Evolutionary conservation across 1,140 invertebrate genomes (phyloP).

Genomic region (Muscidifurax raptorellus): DNA sequence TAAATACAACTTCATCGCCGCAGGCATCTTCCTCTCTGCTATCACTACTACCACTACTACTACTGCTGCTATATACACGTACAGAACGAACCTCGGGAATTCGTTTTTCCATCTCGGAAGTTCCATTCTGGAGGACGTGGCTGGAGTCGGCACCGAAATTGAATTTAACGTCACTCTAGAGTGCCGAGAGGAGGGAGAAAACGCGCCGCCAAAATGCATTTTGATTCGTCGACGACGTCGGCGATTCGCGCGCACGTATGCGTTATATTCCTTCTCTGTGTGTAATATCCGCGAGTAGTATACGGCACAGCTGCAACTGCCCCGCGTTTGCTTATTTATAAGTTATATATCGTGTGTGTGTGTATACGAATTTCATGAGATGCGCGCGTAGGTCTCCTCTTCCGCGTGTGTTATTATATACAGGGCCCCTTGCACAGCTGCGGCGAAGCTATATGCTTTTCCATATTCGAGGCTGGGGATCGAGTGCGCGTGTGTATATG

Average conservation of each 20-base stretch:
- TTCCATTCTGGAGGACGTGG: conserved; percentile 1
- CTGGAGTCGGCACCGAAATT: neutral
- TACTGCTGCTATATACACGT: neutral
- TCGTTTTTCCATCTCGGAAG: conserved; percentile 20
- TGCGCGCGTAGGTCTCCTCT: neutral
- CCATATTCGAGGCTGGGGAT: no score
- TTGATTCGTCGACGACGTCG: conserved; percentile 12
- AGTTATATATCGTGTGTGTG: neutral
- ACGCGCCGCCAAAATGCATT: neutral
- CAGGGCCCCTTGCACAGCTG: neutral
- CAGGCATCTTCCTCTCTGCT: neutral
- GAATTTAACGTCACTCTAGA: conserved; percentile 1
- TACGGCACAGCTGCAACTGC: neutral
- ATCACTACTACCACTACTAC: neutral
- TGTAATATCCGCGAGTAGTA: neutral
- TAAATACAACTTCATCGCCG: conserved; percentile 20
- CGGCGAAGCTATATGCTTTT: neutral
- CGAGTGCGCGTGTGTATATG: neutral
- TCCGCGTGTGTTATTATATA: neutral
- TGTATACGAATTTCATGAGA: conserved; percentile 35
- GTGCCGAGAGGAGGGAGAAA: neutral
- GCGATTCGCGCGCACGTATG: neutral
- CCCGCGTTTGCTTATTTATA: conserved; percentile 34
- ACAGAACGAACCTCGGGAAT: neutral
- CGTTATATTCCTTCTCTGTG: neutral